Evolutionary conservation across 2,888 invertebrate genomes (phyloP).

Genomic region (Podotricha telesiphe): DNA sequence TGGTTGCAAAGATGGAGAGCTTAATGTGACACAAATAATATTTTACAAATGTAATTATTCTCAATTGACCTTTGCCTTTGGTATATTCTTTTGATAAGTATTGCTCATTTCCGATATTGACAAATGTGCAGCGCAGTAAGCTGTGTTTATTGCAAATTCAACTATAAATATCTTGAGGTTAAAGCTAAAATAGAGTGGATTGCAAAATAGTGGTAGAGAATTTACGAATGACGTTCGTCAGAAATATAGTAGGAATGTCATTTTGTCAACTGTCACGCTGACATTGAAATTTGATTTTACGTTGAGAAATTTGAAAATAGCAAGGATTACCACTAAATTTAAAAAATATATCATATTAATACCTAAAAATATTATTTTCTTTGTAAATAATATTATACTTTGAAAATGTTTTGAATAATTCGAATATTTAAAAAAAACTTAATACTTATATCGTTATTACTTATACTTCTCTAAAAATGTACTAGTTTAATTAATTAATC

Average conservation of each 20-base stretch:
- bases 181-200: conserved; percentile 3
- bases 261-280: conserved; percentile 8
- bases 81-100: conserved; percentile 21
- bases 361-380: too few species aligned
- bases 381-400: too few species aligned
- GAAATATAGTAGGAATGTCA: neutral
- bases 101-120: conserved; percentile 15
- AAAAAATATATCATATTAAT: too few species aligned
- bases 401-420: too few species aligned
- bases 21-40: neutral
- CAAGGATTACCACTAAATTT: neutral
- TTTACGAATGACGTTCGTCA: neutral
- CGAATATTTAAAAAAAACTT: too few species aligned
- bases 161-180: neutral
- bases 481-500: too few species aligned
- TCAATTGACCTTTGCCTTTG: conserved; percentile 9
- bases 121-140: conserved; percentile 8
- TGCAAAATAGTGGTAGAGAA: neutral
- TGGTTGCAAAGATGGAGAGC: neutral
- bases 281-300: conserved; percentile 23
- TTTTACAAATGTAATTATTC: neutral
- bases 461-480: too few species aligned
- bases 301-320: conserved; percentile 1
- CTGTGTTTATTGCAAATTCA: conserved; percentile 2
- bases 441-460: too few species aligned